A percentile compares a stretch with the other conserved stretches of the same genome.
Evolutionary conservation across 1,140 invertebrate species (phyloP).

Genomic region (Grapholita molesta): DNA sequence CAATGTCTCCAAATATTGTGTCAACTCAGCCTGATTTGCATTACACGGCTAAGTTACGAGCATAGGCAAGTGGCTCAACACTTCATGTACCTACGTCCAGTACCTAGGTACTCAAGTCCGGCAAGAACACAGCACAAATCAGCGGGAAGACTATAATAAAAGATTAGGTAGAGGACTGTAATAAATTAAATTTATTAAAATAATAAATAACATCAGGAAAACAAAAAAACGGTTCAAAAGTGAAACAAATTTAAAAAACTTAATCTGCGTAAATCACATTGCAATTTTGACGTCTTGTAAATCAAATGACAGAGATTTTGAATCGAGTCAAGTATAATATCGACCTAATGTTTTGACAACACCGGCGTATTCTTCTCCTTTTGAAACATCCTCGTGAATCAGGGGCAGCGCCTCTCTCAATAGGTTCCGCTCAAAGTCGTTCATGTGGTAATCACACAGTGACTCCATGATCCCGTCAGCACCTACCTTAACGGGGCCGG

Average conservation of each 20-base stretch:
- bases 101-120: no score
- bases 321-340: slow-evolving; percentile 3
- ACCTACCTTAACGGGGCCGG: slow-evolving; percentile 43
- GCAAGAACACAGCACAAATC: no score
- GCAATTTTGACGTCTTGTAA: not conserved
- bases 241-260: not conserved
- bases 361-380: slow-evolving; percentile 42
- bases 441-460: slow-evolving; percentile 38
- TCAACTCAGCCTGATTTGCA: no score
- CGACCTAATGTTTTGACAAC: slow-evolving; percentile 29
- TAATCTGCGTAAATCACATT: no score
- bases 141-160: no score
- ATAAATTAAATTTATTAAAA: not conserved
- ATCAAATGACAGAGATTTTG: not conserved
- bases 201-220: not conserved
- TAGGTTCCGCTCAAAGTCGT: slow-evolving; percentile 38
- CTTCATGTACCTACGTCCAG: no score
- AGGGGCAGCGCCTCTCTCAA: slow-evolving; percentile 34
- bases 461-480: slow-evolving; percentile 37
- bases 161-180: not conserved
- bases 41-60: no score
- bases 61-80: no score
- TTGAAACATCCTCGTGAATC: slow-evolving; percentile 39
- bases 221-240: not conserved
- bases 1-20: no score